These are phyloP conservation scores for Anticlea derivata DNA, from an alignment of 2,888 invertebrate species.

Conservation along the genomic window DNA sequence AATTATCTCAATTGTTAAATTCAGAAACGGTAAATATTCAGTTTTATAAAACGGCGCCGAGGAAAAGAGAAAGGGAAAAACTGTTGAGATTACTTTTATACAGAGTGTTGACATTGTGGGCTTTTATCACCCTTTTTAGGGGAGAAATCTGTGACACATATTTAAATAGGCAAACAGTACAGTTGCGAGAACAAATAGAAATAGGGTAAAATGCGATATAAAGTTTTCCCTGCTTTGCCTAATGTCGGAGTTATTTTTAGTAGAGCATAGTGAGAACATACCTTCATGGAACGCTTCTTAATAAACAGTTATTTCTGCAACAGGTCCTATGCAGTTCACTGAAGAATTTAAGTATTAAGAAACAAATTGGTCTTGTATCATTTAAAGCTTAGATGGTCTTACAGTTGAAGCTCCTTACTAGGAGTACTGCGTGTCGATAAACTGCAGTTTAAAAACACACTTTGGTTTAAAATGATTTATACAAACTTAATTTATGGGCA, in stretches of 20 bases:
- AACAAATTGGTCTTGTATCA: too few species aligned
- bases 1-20: conserved; percentile 10
- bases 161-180: conserved; percentile 80
- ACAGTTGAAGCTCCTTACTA: too few species aligned
- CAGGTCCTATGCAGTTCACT: too few species aligned
- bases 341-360: too few species aligned
- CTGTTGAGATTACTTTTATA: conserved; percentile 77
- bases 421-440: too few species aligned
- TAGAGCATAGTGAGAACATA: background rate
- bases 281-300: too few species aligned
- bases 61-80: conserved; percentile 54
- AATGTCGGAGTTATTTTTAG: conserved; percentile 7
- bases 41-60: conserved; percentile 36
- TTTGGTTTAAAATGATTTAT: too few species aligned
- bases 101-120: conserved; percentile 76
- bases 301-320: too few species aligned
- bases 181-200: conserved; percentile 61
- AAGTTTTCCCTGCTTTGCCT: conserved; percentile 36
- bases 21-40: conserved; percentile 14
- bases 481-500: too few species aligned
- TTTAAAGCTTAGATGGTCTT: too few species aligned
- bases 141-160: conserved; percentile 79
- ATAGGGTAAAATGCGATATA: conserved; percentile 50
- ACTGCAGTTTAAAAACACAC: too few species aligned
- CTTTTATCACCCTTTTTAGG: conserved; percentile 80